Percentiles rank a stretch among this genome's conserved stretches.
phyloP scores from a whole-genome alignment of 2,797 vertebrate species.

The Squalus acanthias region DNA sequence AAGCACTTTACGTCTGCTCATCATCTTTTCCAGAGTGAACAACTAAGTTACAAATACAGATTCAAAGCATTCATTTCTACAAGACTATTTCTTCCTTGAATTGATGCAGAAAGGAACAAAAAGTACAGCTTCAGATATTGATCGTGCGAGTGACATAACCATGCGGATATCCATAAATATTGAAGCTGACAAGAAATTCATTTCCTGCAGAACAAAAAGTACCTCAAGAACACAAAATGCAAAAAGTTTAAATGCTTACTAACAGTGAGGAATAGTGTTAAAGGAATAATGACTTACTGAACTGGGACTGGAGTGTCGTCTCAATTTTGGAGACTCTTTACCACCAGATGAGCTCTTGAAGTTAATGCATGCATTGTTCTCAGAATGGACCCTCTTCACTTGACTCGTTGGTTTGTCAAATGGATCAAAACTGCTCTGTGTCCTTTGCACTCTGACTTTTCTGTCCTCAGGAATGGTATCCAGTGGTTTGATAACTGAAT shows the following conservation, averaged over 20 bases:
- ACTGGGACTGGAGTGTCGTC: slow-evolving; percentile 86
- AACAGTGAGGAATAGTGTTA: too few relatives aligned
- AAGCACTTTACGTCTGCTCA: neutral
- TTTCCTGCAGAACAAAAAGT: neutral
- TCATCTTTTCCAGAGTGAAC: neutral
- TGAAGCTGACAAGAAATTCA: neutral
- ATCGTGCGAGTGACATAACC: neutral
- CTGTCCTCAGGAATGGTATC: slow-evolving; percentile 94
- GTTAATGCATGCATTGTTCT: slow-evolving; percentile 94
- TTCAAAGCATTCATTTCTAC: neutral
- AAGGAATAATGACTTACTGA: slow-evolving; percentile 69
- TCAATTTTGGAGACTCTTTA: slow-evolving; percentile 83
- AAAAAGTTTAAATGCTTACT: neutral
- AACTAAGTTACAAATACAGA: neutral
- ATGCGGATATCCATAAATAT: neutral
- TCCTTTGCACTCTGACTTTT: slow-evolving; percentile 89
- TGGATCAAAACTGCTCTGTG: slow-evolving; percentile 87
- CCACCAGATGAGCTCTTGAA: slow-evolving; percentile 74
- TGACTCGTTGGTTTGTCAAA: slow-evolving; percentile 88
- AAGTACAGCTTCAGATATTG: neutral
- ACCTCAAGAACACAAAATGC: neutral
- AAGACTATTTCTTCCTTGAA: neutral
- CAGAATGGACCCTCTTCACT: slow-evolving; percentile 92
- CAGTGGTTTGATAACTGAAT: slow-evolving; percentile 90
- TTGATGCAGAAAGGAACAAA: neutral